These are phyloP conservation scores for Sander vitreus DNA, from an alignment of 2,113 vertebrate genomes.

Conservation along the genomic window DNA sequence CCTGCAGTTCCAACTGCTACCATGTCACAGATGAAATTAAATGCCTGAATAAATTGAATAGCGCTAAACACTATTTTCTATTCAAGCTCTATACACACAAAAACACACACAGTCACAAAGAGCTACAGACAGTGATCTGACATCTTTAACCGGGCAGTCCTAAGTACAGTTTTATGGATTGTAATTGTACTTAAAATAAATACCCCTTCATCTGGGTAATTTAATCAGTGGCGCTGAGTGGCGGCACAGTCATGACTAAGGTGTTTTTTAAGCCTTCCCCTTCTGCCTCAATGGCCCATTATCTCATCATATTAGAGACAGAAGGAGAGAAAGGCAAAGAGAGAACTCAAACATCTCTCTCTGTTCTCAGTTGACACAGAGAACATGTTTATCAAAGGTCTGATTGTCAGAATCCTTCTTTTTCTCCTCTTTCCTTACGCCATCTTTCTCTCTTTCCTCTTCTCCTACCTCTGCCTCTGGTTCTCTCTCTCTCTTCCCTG, in stretches of 20 bases:
- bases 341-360: conserved; percentile 27
- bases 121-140: conserved; percentile 44
- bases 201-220: conserved; percentile 55
- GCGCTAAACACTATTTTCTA: conserved; percentile 17
- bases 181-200: conserved; percentile 53
- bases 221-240: conserved; percentile 50
- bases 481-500: conserved; percentile 11
- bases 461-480: neutral
- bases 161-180: conserved; percentile 52
- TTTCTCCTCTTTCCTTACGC: conserved; percentile 25
- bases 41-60: conserved; percentile 1
- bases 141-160: conserved; percentile 43
- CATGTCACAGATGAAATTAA: conserved; percentile 12
- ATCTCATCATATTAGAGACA: conserved; percentile 65
- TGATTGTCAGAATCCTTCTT: conserved; percentile 60
- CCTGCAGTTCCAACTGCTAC: neutral
- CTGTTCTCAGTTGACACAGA: conserved; percentile 47
- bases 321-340: conserved; percentile 27
- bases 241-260: conserved; percentile 61
- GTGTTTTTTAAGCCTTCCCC: conserved; percentile 64
- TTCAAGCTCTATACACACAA: neutral
- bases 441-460: conserved; percentile 8
- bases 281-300: conserved; percentile 60
- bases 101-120: conserved; percentile 5
- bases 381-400: conserved; percentile 61